phyloP scores from a whole-genome alignment of 2,888 invertebrate species.

The Druceiella hillmani region DNA sequence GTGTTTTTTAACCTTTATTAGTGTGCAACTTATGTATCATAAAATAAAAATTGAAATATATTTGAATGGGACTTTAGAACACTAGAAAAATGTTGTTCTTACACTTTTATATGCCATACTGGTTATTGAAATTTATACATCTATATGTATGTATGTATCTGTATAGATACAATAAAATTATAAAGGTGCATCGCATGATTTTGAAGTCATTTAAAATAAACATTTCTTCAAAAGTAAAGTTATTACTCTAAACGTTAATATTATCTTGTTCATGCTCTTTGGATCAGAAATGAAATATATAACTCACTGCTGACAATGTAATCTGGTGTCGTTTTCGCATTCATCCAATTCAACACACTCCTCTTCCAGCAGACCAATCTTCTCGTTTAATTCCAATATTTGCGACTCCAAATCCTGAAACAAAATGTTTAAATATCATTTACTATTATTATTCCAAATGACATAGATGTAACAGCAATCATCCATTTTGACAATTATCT shows the following conservation, averaged over 20 bases:
- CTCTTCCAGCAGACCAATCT: slow-evolving; percentile 62
- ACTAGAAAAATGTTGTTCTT: too few species aligned
- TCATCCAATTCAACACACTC: slow-evolving; percentile 71
- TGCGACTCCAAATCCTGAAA: slow-evolving; percentile 47
- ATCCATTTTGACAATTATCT: slow-evolving; percentile 4
- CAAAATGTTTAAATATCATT: slow-evolving; percentile 8
- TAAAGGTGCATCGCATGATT: too few species aligned
- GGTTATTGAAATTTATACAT: too few species aligned
- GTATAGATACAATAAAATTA: too few species aligned
- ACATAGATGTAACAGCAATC: slow-evolving; percentile 9
- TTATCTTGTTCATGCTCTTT: slow-evolving; percentile 3
- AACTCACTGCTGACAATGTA: slow-evolving; percentile 54
- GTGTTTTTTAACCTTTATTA: too few species aligned
- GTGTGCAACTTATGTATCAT: too few species aligned
- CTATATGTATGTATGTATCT: too few species aligned
- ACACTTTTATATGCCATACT: too few species aligned
- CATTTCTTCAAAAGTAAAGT: too few species aligned
- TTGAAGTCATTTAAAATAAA: too few species aligned
- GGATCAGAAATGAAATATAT: slow-evolving; percentile 5
- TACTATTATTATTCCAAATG: slow-evolving; percentile 10
- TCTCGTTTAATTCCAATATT: slow-evolving; percentile 54
- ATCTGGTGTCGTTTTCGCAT: slow-evolving; percentile 67
- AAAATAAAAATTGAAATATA: too few species aligned
- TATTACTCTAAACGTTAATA: not conserved
- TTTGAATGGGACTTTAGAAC: too few species aligned